Base-by-base conservation (phyloP, 2,888 invertebrate species). In the Fissipunctia ypsillon region DNA sequence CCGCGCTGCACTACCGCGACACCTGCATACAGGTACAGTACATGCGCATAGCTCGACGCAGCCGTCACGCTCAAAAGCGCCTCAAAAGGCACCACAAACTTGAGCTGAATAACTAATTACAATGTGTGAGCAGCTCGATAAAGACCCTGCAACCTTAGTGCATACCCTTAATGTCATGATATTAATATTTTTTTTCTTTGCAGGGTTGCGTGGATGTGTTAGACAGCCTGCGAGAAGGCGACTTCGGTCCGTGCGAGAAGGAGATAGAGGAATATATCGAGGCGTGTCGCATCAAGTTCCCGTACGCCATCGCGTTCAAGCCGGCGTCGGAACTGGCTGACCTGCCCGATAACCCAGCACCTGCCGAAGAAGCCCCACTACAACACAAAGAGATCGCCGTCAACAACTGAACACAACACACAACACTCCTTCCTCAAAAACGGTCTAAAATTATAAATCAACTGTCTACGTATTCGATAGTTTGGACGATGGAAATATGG, bases 201-300 rank as follows among this genome's bases (percentile, higher is more conserved):
- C 95, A 98, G 98, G 98, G 97, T 89, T 99, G 99, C 95, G 97
- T 97, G 84, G 97, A 98, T 87, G 97, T 99, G 75, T 96, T 98
- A 87, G 97, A 98, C 84, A 97, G 98, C 83, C 96, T 99, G 89
- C 97, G 97, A 84, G 97, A 97, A 84, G 98, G 98, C 69, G 98
- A 98, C 87, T 98, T 99, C 92, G 99, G 99, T 1, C 94, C 96
- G 38, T 97, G 97, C 92, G 97, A 98, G 78, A 93, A 96, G 52
- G 97, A 97, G 73, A 97, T 97, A 86, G 97, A 97, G 88, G 97
- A 97, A 67, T 99, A 98, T 94, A 97, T 97, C 88, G 95, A 96
- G 76, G 97, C 97, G 89, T 99, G 99, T 94, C 97, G 97, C 91
- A 95, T 95, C 87, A 97, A 97, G 88, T 99, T 98, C 95, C 98